Evolutionary conservation across 2,113 vertebrate genomes (phyloP).

Genomic region (Pseudonaja textilis): DNA sequence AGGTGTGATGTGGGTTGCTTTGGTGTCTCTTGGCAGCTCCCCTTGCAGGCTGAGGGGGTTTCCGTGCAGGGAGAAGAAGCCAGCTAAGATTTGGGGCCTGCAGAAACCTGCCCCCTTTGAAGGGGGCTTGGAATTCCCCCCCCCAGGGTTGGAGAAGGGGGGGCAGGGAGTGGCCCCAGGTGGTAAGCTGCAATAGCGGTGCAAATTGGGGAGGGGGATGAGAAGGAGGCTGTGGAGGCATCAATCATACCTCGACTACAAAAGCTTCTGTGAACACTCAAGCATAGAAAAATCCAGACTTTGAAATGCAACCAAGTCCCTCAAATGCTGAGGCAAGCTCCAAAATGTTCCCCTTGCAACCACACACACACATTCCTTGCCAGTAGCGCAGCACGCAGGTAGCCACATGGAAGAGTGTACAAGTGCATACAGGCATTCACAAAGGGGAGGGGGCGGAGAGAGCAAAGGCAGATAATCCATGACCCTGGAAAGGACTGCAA

Average conservation of each 20-base stretch:
- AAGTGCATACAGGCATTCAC: background rate
- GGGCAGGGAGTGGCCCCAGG: slow-evolving; percentile 24
- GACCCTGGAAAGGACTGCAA: background rate
- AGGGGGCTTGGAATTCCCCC: slow-evolving; percentile 33
- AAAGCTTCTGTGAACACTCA: slow-evolving; percentile 23
- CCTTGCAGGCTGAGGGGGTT: slow-evolving; percentile 12
- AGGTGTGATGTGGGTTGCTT: slow-evolving; percentile 18
- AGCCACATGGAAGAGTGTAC: background rate
- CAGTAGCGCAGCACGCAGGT: background rate
- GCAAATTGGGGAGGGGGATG: background rate
- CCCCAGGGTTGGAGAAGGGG: slow-evolving; percentile 5
- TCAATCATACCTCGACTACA: slow-evolving; percentile 21
- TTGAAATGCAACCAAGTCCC: slow-evolving; percentile 15
- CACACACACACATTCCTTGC: slow-evolving; percentile 11
- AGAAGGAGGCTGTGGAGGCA: background rate
- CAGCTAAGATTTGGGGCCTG: slow-evolving; percentile 34
- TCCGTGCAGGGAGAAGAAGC: background rate
- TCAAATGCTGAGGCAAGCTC: background rate
- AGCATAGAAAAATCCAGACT: slow-evolving; percentile 7
- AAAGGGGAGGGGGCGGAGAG: background rate
- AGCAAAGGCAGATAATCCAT: background rate
- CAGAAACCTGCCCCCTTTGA: slow-evolving; percentile 31
- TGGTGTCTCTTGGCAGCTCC: slow-evolving; percentile 25
- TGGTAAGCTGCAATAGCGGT: slow-evolving; percentile 1
- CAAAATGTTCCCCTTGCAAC: background rate